Evolutionary conservation across 2,888 invertebrate species (phyloP).

Genomic region (Polydesmus complanatus): DNA sequence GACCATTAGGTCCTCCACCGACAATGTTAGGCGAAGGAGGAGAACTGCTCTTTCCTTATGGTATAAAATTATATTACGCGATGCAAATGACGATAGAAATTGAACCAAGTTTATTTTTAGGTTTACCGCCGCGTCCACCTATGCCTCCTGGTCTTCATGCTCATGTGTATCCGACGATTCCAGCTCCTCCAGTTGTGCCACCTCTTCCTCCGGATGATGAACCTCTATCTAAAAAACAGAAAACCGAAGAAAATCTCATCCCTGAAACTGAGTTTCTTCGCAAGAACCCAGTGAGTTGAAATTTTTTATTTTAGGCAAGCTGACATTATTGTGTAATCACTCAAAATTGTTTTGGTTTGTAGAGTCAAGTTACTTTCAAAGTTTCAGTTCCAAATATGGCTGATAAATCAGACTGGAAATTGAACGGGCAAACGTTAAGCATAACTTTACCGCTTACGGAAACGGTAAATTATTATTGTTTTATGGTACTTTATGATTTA

Average conservation of each 20-base stretch:
- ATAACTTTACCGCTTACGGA: constrained; percentile 63
- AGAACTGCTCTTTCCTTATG: constrained; percentile 12
- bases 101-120: not conserved
- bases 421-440: constrained; percentile 75
- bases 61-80: constrained; percentile 4
- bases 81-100: not conserved
- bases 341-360: constrained; percentile 21
- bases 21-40: constrained; percentile 36
- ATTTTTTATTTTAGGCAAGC: not conserved
- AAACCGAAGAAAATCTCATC: constrained; percentile 83
- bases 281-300: constrained; percentile 42
- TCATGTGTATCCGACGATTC: constrained; percentile 13
- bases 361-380: constrained; percentile 64
- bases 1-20: constrained; percentile 24
- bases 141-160: constrained; percentile 20
- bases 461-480: constrained; percentile 32
- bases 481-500: not conserved
- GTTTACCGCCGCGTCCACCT: constrained; percentile 20
- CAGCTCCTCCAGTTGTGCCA: constrained; percentile 23
- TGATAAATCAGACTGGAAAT: constrained; percentile 88
- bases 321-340: not conserved
- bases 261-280: constrained; percentile 71
- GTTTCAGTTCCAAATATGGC: constrained; percentile 68
- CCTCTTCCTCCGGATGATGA: constrained; percentile 47
- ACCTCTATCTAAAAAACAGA: constrained; percentile 69